A percentile compares a stretch with the other conserved stretches of the same genome.
Evolutionary conservation across 2,888 invertebrate species (phyloP).

Genomic region (Pharmacophagus antenor): DNA sequence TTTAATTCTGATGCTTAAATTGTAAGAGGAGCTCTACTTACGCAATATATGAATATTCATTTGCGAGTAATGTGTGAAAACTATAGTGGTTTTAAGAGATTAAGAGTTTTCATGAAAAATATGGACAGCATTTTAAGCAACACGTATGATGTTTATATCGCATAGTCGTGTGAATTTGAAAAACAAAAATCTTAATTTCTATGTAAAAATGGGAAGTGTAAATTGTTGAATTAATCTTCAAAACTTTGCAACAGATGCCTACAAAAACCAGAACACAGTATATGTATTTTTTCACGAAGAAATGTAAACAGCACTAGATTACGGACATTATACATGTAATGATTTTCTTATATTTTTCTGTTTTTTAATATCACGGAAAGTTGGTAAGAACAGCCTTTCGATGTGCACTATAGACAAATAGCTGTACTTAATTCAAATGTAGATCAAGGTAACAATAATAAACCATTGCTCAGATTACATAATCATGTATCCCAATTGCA

Average conservation of each 20-base stretch:
- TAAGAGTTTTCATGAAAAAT: slow-evolving; percentile 1
- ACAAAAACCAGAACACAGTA: too few relatives aligned
- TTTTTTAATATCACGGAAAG: background rate
- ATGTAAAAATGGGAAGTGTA: too few relatives aligned
- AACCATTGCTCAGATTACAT: slow-evolving; percentile 12
- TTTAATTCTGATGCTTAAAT: slow-evolving; percentile 3
- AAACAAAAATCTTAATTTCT: too few relatives aligned
- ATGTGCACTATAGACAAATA: background rate
- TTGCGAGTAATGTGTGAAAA: background rate
- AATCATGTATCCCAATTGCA: slow-evolving; percentile 3
- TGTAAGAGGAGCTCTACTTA: background rate
- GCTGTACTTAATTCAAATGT: background rate
- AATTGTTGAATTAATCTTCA: too few relatives aligned
- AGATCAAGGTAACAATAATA: slow-evolving; percentile 18
- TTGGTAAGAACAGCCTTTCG: background rate
- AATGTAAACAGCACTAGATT: too few relatives aligned
- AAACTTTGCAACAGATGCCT: too few relatives aligned
- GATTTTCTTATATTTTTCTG: background rate
- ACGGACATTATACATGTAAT: too few relatives aligned
- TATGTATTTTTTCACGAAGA: too few relatives aligned
- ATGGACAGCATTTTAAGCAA: background rate
- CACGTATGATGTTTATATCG: background rate
- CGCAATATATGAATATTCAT: slow-evolving; percentile 1
- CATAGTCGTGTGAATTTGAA: too few relatives aligned
- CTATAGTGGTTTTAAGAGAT: background rate